Conservation (phyloP, 2,113 vertebrate genomes). For the Ochotona curzoniae region DNA sequence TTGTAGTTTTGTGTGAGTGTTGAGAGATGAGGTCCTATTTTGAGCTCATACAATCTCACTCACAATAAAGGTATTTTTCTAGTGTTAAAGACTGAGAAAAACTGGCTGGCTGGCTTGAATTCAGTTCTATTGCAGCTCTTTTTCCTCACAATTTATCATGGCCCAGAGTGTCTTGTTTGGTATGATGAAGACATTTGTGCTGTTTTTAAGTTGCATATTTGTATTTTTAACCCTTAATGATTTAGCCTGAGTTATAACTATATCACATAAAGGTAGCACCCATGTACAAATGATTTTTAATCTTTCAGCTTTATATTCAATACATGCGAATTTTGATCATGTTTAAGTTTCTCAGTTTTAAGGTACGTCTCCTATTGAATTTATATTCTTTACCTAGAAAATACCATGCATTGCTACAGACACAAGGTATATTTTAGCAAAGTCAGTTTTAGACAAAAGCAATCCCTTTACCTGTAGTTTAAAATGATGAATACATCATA, state of each 20-base stretch:
- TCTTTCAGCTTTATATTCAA: constrained; percentile 13
- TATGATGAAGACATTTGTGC: not conserved
- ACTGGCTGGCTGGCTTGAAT: not conserved
- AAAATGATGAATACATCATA: not conserved
- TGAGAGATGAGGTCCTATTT: not conserved
- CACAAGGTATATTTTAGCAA: not conserved
- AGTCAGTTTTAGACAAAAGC: not conserved
- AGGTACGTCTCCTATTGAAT: not conserved
- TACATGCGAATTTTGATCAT: not conserved
- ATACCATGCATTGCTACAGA: not conserved
- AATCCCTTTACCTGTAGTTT: not conserved
- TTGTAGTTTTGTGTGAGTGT: not conserved
- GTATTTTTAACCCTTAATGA: not conserved
- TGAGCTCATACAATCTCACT: not conserved
- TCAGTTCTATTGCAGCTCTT: not conserved
- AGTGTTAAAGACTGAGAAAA: not conserved
- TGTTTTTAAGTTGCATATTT: constrained; percentile 45
- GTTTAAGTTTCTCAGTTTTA: not conserved
- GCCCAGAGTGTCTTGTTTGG: constrained; percentile 15
- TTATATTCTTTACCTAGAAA: constrained; percentile 1
- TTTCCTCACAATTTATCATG: not conserved
- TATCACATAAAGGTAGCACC: not conserved
- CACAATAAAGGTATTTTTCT: not conserved
- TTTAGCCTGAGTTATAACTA: constrained; percentile 26
- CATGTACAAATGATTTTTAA: not conserved